Conservation (phyloP, 2,113 vertebrate genomes). For the Strix uralensis region DNA sequence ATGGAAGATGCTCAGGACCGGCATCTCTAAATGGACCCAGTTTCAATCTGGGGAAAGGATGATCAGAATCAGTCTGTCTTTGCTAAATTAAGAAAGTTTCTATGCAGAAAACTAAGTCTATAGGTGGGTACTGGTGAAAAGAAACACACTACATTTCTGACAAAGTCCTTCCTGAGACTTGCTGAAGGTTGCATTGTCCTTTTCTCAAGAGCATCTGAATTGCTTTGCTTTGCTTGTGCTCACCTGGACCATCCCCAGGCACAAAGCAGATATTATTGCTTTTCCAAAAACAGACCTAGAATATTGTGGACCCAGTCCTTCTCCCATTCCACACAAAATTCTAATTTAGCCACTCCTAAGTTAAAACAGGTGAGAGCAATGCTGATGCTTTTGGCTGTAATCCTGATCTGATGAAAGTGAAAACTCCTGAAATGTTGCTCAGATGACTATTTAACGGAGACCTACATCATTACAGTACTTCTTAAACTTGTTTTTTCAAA, state of each 20-base stretch:
- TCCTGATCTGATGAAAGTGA: neutral
- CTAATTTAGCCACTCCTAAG: neutral
- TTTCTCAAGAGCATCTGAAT: neutral
- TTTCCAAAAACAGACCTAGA: neutral
- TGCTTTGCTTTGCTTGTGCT: neutral
- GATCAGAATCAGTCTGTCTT: neutral
- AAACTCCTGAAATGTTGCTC: neutral
- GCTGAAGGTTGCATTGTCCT: neutral
- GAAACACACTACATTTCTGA: neutral
- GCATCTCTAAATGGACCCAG: neutral
- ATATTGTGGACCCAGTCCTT: neutral
- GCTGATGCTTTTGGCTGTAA: neutral
- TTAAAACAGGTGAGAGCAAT: neutral
- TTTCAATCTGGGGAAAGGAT: neutral
- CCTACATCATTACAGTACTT: neutral
- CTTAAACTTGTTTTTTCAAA: neutral
- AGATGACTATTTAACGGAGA: neutral
- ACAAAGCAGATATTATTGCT: neutral
- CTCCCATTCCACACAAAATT: neutral
- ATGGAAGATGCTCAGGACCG: neutral
- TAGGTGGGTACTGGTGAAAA: neutral
- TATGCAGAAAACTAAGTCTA: neutral
- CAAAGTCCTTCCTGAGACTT: neutral
- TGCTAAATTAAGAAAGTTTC: neutral
- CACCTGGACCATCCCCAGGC: neutral